phyloP scores from a whole-genome alignment of 2,113 vertebrate genomes.

The Lasiurus cinereus region DNA sequence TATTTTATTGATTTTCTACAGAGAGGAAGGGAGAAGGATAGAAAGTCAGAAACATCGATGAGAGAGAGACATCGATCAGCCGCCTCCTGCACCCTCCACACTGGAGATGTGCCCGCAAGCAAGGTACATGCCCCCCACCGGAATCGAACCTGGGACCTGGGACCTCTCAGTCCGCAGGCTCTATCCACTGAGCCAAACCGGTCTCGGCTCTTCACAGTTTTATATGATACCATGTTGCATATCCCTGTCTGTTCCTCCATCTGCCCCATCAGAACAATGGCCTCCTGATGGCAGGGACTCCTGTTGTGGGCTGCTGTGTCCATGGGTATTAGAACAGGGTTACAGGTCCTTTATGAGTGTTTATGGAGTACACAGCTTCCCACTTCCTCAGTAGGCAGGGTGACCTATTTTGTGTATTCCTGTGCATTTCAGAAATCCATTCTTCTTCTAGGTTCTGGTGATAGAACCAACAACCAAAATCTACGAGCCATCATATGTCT shows the following conservation, averaged over 20 bases:
- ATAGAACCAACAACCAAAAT: slow-evolving; percentile 93
- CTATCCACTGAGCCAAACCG: no score
- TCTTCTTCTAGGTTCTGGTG: slow-evolving; percentile 92
- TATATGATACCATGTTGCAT: background rate
- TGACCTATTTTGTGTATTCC: background rate
- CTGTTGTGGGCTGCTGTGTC: background rate
- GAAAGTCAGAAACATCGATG: no score
- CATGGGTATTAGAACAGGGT: background rate
- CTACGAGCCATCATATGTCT: slow-evolving; percentile 96
- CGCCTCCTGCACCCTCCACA: no score
- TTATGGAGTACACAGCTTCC: background rate
- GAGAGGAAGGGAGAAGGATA: no score
- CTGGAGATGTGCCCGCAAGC: no score
- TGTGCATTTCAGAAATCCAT: background rate
- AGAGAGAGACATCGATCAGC: no score
- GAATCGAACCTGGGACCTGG: no score
- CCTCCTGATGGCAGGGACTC: background rate
- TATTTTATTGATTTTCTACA: no score
- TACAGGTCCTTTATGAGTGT: background rate
- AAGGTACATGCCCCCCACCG: no score
- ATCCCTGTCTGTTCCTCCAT: accelerated
- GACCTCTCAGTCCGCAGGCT: no score
- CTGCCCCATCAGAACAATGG: background rate
- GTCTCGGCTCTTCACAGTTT: background rate
- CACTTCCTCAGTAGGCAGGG: background rate